phyloP scores from a whole-genome alignment of 92 coral and sea anemone genomes.

The Porites divaricata region DNA sequence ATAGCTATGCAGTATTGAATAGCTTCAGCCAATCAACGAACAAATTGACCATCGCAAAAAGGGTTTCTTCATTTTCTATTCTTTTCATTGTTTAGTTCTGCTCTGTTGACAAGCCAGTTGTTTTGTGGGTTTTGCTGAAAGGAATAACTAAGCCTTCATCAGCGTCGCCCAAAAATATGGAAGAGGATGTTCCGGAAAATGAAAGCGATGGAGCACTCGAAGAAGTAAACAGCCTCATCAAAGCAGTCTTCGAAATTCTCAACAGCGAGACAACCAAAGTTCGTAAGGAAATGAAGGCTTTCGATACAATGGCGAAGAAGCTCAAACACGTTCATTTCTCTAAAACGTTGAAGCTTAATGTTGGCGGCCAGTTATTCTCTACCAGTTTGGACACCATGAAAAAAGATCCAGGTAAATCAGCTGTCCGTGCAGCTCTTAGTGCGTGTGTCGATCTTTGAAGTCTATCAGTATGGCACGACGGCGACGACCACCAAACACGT shows the following conservation, averaged over 20 bases:
- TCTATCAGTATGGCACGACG: no score
- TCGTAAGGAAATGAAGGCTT: conserved; percentile 53
- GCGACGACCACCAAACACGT: no score
- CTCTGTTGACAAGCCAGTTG: background rate
- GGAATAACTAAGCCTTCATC: no score
- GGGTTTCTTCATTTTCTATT: background rate
- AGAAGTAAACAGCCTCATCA: conserved; percentile 20
- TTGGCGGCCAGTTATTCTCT: conserved; percentile 56
- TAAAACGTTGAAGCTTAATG: conserved; percentile 51
- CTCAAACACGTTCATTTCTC: conserved; percentile 61
- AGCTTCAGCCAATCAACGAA: background rate
- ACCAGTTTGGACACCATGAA: conserved; percentile 56
- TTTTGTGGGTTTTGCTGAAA: no score
- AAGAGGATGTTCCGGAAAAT: background rate
- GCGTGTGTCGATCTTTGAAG: no score
- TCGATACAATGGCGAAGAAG: conserved; percentile 58
- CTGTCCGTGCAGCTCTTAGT: no score
- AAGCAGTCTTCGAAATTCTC: conserved; percentile 32
- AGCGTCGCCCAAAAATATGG: background rate
- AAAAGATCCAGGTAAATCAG: conserved; percentile 50
- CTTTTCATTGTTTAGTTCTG: background rate
- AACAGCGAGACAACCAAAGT: conserved; percentile 39
- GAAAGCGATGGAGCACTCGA: conserved; percentile 28
- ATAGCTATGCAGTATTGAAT: background rate
- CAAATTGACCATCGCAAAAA: background rate